Evolutionary conservation across 2,888 invertebrate genomes (phyloP), one percentile per base, ranked within the genome.

Genomic region (Lucinisca nassula): DNA sequence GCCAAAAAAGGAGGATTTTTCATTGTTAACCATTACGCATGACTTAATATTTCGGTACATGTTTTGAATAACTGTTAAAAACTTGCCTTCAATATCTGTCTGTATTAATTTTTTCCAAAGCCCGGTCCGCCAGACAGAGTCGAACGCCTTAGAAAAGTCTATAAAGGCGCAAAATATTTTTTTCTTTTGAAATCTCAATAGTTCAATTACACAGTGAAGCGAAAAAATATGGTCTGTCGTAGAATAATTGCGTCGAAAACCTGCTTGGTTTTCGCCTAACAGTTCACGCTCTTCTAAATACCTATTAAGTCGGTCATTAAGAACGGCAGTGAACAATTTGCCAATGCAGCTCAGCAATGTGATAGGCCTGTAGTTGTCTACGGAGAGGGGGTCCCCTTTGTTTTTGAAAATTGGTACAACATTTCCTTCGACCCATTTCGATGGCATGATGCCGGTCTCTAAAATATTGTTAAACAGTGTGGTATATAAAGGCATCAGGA

Each of bases 201-300:
- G n/a, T n/a, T n/a, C n/a, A n/a, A n/a, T n/a, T n/a, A n/a, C n/a
- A n/a, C n/a, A n/a, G n/a, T n/a, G n/a, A n/a, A n/a, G n/a, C n/a
- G n/a, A n/a, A n/a, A n/a, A n/a, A n/a, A 74, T 74, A 40, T 74
- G 74, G 45, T 86, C 82, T 21, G 58, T 58, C 6, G 82, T 84
- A 17, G 84, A 82, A 30, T 84, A 85, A n/a, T 79, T 73, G 27
- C 79, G 61, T 49, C 84, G 30, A 27, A 90, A 87, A 0, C 89
- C 87, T 14, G 87, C 87, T 75, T 90, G 87, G 24, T 80, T 84
- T 73, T 82, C 79, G 17, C 61, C 17, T n/a, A 90, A 75, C 49
- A 90, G 74, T 14, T 75, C 49, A 45, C 61, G 76, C 38, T 70
- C 72, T 40, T 76, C 51, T 24, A 85, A 14, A 79, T 80, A 90